phyloP scores from a whole-genome alignment of 2,797 vertebrate genomes.

The Parambassis ranga region DNA sequence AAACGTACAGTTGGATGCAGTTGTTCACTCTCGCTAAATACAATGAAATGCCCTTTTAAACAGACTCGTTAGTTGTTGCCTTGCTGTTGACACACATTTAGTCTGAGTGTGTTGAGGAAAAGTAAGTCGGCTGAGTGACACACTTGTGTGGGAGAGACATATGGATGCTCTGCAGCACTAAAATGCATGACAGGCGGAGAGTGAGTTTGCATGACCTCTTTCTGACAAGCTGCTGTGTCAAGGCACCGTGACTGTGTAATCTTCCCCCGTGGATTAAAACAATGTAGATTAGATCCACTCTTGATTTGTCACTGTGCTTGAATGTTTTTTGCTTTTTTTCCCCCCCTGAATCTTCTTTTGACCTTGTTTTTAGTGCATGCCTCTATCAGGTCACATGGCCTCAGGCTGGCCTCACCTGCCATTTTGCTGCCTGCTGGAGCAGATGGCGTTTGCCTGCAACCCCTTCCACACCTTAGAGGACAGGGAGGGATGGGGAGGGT shows the following conservation, averaged over 20 bases:
- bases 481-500: slow-evolving; percentile 25
- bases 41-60: slow-evolving; percentile 19
- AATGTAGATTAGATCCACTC: slow-evolving; percentile 59
- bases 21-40: slow-evolving; percentile 32
- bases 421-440: slow-evolving; percentile 46
- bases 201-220: slow-evolving; percentile 70
- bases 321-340: slow-evolving; percentile 21
- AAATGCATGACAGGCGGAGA: slow-evolving; percentile 66
- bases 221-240: slow-evolving; percentile 68
- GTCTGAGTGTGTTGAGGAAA: neutral
- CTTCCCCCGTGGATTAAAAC: slow-evolving; percentile 69
- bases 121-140: slow-evolving; percentile 35
- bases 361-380: slow-evolving; percentile 48
- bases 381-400: slow-evolving; percentile 11
- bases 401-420: slow-evolving; percentile 61
- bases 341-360: slow-evolving; percentile 23
- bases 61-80: neutral
- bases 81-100: neutral
- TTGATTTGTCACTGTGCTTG: slow-evolving; percentile 21
- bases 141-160: slow-evolving; percentile 56
- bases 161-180: slow-evolving; percentile 71
- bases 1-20: slow-evolving; percentile 37
- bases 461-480: slow-evolving; percentile 65
- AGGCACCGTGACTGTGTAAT: slow-evolving; percentile 66
- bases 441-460: slow-evolving; percentile 60